phyloP scores from a whole-genome alignment of 2,888 invertebrate genomes.

The Erebia palarica region DNA sequence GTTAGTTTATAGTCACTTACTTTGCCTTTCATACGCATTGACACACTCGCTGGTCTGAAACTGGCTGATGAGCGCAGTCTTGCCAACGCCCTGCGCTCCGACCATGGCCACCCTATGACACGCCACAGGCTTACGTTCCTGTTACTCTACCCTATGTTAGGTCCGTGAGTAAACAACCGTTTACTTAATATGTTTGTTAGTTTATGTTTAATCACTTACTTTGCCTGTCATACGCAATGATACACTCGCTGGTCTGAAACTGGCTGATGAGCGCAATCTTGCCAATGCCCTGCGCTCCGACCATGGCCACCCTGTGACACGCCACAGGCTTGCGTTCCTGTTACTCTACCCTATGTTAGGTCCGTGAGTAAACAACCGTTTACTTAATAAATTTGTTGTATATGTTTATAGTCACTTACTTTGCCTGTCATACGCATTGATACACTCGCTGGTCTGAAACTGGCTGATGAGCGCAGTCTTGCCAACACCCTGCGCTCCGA shows the following conservation, averaged over 20 bases:
- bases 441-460: constrained; percentile 96
- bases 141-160: constrained; percentile 30
- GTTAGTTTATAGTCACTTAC: constrained; percentile 75
- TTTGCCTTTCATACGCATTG: constrained; percentile 94
- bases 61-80: constrained; percentile 92
- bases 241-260: no score
- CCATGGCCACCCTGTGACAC: no score
- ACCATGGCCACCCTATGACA: constrained; percentile 88
- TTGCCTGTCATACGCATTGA: constrained; percentile 95
- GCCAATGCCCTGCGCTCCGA: no score
- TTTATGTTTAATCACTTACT: no score
- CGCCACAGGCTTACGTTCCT: constrained; percentile 79
- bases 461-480: constrained; percentile 93
- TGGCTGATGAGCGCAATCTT: no score
- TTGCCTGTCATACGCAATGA: no score
- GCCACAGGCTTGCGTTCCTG: constrained; percentile 84
- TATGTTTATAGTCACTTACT: constrained; percentile 83
- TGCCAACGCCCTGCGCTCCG: constrained; percentile 91
- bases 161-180: background rate
- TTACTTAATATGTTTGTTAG: no score
- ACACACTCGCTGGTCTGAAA: constrained; percentile 97
- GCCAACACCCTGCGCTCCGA: constrained; percentile 91
- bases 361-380: background rate
- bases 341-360: no score
- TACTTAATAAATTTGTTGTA: no score